phyloP scores from a whole-genome alignment of 2,797 vertebrate genomes.

The Chloroceryle inda region DNA sequence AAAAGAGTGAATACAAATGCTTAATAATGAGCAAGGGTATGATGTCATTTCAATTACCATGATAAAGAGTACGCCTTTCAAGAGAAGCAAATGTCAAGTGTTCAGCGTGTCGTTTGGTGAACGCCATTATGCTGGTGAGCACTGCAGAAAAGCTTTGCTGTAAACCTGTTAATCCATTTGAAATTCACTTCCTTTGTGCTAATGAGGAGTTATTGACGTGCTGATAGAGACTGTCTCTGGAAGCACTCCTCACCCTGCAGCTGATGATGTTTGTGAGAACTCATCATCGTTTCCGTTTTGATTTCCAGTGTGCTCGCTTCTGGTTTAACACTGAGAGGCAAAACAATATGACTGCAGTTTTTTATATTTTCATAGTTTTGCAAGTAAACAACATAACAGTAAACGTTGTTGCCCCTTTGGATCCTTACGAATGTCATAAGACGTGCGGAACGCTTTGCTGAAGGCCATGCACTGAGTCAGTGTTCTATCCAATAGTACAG shows the following conservation, averaged over 20 bases:
- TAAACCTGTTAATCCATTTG: constrained; percentile 10
- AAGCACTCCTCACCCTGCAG: neutral
- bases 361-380: neutral
- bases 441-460: neutral
- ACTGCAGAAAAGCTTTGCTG: neutral
- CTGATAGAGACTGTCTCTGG: neutral
- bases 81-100: neutral
- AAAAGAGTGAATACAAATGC: neutral
- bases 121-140: neutral
- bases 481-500: neutral
- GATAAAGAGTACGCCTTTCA: neutral
- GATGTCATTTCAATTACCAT: neutral
- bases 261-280: neutral
- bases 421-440: neutral
- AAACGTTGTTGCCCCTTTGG: neutral
- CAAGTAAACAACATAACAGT: neutral
- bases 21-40: neutral
- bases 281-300: neutral
- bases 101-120: neutral
- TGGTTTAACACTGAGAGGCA: neutral
- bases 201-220: neutral
- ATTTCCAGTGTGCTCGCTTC: neutral
- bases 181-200: neutral
- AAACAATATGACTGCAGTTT: neutral
- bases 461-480: neutral